A percentile compares a stretch with the other conserved stretches of the same genome.
Conservation (phyloP, 1,140 invertebrate genomes). For the Drosophila pseudoananassae region DNA sequence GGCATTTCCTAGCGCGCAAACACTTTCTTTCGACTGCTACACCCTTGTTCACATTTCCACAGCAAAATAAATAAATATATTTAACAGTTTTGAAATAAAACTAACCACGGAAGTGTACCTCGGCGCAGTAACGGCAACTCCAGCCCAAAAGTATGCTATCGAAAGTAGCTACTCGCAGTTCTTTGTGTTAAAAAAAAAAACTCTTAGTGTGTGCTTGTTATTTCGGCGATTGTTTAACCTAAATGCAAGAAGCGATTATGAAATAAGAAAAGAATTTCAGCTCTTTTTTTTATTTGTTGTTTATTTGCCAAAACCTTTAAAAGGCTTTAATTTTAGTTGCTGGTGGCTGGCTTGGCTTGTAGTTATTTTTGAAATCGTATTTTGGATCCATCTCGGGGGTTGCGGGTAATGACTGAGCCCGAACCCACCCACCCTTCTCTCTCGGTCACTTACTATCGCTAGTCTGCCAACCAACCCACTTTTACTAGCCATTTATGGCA, state of each 20-base stretch:
- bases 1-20: conserved; percentile 63
- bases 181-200: background rate
- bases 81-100: conserved; percentile 43
- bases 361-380: conserved; percentile 7
- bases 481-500: conserved; percentile 14
- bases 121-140: background rate
- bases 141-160: conserved; percentile 23
- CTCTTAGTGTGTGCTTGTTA: background rate
- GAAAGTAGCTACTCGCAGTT: background rate
- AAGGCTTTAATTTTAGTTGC: conserved; percentile 3
- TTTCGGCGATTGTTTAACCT: conserved; percentile 56
- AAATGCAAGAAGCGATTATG: conserved; percentile 70
- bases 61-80: conserved; percentile 25
- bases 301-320: background rate
- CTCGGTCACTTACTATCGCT: background rate
- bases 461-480: conserved; percentile 24
- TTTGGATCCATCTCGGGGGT: conserved; percentile 18
- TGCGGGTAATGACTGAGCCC: conserved; percentile 19
- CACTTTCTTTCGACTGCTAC: conserved; percentile 27
- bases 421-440: conserved; percentile 26
- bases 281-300: background rate
- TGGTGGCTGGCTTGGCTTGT: conserved; percentile 2
- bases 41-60: conserved; percentile 12
- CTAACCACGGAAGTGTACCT: conserved; percentile 2
- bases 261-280: conserved; percentile 64